These are phyloP conservation scores for Lepisosteus oculatus DNA, from an alignment of 2,113 vertebrate genomes.

Conservation along the genomic window DNA sequence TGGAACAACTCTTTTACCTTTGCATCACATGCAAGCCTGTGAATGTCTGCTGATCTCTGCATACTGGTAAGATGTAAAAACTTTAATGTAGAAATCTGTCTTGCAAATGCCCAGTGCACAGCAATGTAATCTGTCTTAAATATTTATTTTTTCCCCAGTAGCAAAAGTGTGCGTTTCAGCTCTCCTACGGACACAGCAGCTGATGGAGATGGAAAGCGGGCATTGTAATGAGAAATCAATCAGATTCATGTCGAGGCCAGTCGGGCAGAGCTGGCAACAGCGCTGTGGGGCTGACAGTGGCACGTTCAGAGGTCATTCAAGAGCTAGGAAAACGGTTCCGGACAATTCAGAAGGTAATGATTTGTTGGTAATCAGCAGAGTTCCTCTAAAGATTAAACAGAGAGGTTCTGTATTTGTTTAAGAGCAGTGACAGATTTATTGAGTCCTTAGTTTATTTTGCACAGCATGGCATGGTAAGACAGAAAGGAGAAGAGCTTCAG, in stretches of 20 bases:
- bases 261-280: not conserved
- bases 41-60: not conserved
- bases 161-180: not conserved
- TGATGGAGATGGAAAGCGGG: not conserved
- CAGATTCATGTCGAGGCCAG: slow-evolving; percentile 12
- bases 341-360: not conserved
- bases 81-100: too few species aligned
- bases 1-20: not conserved
- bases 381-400: too few species aligned
- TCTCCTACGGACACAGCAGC: not conserved
- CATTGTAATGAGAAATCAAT: slow-evolving; percentile 29
- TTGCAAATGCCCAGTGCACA: too few species aligned
- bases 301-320: slow-evolving; percentile 11
- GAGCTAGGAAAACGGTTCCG: not conserved
- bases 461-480: too few species aligned
- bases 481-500: too few species aligned
- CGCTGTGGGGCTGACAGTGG: not conserved
- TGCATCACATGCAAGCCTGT: not conserved
- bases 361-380: slow-evolving; percentile 1
- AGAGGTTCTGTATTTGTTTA: too few species aligned
- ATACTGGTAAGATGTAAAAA: too few species aligned
- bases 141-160: not conserved
- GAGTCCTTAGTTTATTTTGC: too few species aligned
- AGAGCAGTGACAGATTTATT: too few species aligned
- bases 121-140: too few species aligned